Base-by-base conservation (phyloP, 2,113 vertebrate genomes). In the Silurus glanis region DNA sequence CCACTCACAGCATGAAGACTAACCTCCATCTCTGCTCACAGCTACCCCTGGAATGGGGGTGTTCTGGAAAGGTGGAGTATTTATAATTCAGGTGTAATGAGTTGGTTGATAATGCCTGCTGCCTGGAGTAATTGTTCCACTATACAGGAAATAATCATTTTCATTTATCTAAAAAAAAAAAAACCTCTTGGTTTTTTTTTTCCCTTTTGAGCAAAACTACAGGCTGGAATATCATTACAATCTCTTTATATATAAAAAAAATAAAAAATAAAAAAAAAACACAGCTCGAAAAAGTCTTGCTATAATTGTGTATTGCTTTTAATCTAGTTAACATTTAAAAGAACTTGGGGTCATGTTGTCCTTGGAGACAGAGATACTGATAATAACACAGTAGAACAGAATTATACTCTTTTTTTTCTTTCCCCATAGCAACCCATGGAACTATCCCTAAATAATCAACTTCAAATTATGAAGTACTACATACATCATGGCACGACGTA, bases 61-160 rank as follows among this genome's bases (percentile, higher is more conserved):
- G 61, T 37, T 3, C 47, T 6, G 19, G 37, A 71, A 56, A 86
- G 28, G 64, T 49, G 64, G 28, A 16, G 13, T 71, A 47, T 81
- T 81, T 80, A 51, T 72, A 86, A 86, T 72, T 71, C 61, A 66
- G 37, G 64, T 85, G 28, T 58, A 85, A 80, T 80, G 51, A 67
- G 64, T 62, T 81, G 78, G 51, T 86, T 86, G 67, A 72, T 86
- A 81, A 72, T 61, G 78, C 59, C 21, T 81, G 53, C 53, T 71
- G 84, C 84, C 78, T 59, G 53, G 19, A 56, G 84, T 80, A 80
- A 80, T 61, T 81, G 78, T 81, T 72, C 66, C 64, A 61, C 19
- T 58, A 81, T 80, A 81, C 78, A 81, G 64, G 17, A n/a, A n/a
- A 86, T 86, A 86, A 86, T 59, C 55, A 72, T n/a, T 49, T n/a